Percentiles rank a stretch among this genome's conserved stretches.
phyloP scores from a whole-genome alignment of 2,797 vertebrate species.

The Hippocampus kuda region DNA sequence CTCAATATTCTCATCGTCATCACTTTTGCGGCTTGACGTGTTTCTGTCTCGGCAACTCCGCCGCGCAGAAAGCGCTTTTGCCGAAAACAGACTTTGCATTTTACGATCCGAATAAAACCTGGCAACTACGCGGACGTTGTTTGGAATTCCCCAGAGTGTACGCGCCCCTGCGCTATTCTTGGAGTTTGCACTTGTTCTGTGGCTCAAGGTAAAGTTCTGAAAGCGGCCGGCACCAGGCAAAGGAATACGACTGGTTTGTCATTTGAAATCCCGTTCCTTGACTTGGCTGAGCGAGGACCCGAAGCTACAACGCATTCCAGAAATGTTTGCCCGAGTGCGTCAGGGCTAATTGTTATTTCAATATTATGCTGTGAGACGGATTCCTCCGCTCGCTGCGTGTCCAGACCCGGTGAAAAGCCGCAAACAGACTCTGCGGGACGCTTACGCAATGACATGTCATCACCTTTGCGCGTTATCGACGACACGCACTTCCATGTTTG shows the following conservation, averaged over 20 bases:
- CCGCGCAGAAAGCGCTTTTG: conserved; percentile 1
- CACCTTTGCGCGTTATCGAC: neutral
- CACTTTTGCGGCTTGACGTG: neutral
- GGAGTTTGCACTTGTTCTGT: conserved; percentile 55
- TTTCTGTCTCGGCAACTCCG: neutral
- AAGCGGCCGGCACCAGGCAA: conserved; percentile 37
- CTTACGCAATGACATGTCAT: neutral
- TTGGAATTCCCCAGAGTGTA: conserved; percentile 55
- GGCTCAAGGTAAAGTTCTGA: conserved; percentile 42
- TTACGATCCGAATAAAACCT: conserved; percentile 1
- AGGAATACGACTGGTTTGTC: conserved; percentile 35
- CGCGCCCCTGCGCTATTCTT: too few relatives aligned
- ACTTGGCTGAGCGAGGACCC: conserved; percentile 28
- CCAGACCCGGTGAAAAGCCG: conserved; percentile 20
- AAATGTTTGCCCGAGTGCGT: conserved; percentile 43
- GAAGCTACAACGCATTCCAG: conserved; percentile 49
- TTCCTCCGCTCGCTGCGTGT: conserved; percentile 38
- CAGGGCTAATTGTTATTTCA: conserved; percentile 62
- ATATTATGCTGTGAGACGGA: conserved; percentile 44
- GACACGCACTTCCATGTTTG: neutral
- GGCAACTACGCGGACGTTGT: conserved; percentile 50
- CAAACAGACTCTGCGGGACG: conserved; percentile 31
- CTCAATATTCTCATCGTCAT: neutral
- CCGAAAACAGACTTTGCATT: conserved; percentile 9
- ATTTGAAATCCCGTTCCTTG: conserved; percentile 28